Base-by-base conservation (phyloP, 2,113 vertebrate species). In the Ariopsis seemanni region DNA sequence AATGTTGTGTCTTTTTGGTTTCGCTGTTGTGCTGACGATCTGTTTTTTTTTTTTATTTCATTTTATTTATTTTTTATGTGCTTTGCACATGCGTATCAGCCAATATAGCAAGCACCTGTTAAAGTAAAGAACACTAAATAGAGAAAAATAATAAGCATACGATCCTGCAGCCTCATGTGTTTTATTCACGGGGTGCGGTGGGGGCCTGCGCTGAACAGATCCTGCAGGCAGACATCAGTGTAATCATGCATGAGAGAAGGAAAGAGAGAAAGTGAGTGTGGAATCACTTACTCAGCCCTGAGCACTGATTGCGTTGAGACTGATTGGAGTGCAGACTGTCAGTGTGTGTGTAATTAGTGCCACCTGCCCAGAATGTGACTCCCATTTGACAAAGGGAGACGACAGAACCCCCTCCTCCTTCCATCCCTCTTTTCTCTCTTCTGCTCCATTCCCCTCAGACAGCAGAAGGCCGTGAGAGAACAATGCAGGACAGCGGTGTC, bases 301-400 rank as follows among this genome's bases (percentile, higher is more conserved):
- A 82, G 77, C 89, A 25, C 74, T 90, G 89, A 88, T 86, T 90
- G 87, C 89, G 62, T 84, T 88, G 48, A 84, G 87, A 74, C 84
- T 88, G 87, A 90, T 90, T 88, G 81, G 87, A 88, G 85, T 74
- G 87, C 72, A 88, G 85, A 84, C 71, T 72, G 84, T 72, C 85
- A 65, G 53, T 84, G 82, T 63, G 74, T 55, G 63, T 83, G 71
- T 88, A 88, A 90, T 90, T 88, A 90, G 81, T 88, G 85, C 82
- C 89, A 88, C 85, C 87, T 90, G 89, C 87, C 75, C 52, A 34
- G 74, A 86, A 63, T 85, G n/a, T 83, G 81, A 88, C 82, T 48
- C 71, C 71, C 85, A 81, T 88, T 89, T 89, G 30, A 83, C 57
- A 74, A 42, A 67, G 27, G 27, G 18, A 50, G 71, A 57, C 27